Base-by-base conservation (phyloP, 2,113 vertebrate species). In the Albula glossodonta region DNA sequence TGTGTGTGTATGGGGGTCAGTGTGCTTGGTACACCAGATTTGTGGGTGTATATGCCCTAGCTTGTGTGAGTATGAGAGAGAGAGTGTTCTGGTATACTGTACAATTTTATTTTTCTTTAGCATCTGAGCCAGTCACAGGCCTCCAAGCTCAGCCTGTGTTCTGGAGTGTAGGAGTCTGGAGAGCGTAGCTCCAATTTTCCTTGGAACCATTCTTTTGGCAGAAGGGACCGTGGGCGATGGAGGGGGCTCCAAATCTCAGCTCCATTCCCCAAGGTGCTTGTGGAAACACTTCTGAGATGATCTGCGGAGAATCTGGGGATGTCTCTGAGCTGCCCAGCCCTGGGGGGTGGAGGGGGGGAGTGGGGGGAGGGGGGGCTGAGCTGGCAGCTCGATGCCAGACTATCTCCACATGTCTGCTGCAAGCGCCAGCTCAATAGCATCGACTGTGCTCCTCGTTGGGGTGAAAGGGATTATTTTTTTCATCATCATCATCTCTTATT, bases 381-480 rank as follows among this genome's bases (percentile, higher is more conserved):
- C 74, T 5, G 50, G n/a, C 52, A 8, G 88, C 88, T 87, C 86
- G 83, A 85, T 91, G 91, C 92, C 91, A 92, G 90, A 88, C 92
- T 92, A 70, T 85, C 86, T 92, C 93, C 93, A 93, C 94, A 94
- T 95, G 93, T 91, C 91, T 90, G 84, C 87, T 86, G 86, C 89
- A 88, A 88, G 91, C 90, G 90, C 90, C 87, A 79, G 87, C 90
- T 90, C 87, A 81, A 90, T 77, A 86, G 88, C 87, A 84, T 91
- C 87, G 88, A 85, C 83, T 87, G 48, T 89, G 86, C 89, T 90
- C 88, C 12, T 6, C 48, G 41, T 49, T 17, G 41, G 78, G 86
- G 86, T 88, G 90, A 89, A 91, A 90, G 90, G 86, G 90, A 86
- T 93, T 87, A 88, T 86, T 82, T 78, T 79, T 19, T 19, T 41